These are phyloP conservation scores for Blastobasis adustella DNA, from an alignment of 2,888 invertebrate species.

Conservation along the genomic window DNA sequence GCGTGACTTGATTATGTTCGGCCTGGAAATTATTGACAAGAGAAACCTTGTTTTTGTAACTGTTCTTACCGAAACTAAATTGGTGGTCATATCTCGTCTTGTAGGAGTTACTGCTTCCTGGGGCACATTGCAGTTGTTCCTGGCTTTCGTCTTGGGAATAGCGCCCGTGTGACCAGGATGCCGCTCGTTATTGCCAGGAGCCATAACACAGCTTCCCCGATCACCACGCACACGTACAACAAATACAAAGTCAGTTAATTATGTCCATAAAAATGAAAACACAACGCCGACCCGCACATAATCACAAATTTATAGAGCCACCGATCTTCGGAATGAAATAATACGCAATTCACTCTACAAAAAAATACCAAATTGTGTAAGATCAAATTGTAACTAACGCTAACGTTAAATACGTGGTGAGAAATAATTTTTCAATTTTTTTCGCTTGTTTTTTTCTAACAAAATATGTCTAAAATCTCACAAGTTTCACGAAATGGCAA, in stretches of 20 bases:
- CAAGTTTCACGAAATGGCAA: too few species aligned
- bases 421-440: too few species aligned
- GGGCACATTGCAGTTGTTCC: constrained; percentile 75
- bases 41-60: background rate
- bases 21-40: too few species aligned
- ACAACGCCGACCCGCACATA: background rate
- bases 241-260: constrained; percentile 3
- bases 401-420: too few species aligned
- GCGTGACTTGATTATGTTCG: too few species aligned
- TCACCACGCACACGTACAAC: constrained; percentile 16
- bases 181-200: constrained; percentile 69
- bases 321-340: too few species aligned
- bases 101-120: constrained; percentile 77
- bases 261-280: background rate
- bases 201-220: constrained; percentile 52
- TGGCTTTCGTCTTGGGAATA: constrained; percentile 78
- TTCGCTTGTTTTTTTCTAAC: too few species aligned
- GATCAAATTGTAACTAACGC: too few species aligned
- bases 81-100: constrained; percentile 72
- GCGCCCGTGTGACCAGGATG: constrained; percentile 77
- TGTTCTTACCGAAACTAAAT: constrained; percentile 59
- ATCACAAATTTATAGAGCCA: too few species aligned
- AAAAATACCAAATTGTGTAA: too few species aligned
- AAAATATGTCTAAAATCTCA: too few species aligned
- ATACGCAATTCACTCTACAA: too few species aligned